Base-by-base conservation (phyloP, 1,140 invertebrate species). In the Drosophila ohnishii region DNA sequence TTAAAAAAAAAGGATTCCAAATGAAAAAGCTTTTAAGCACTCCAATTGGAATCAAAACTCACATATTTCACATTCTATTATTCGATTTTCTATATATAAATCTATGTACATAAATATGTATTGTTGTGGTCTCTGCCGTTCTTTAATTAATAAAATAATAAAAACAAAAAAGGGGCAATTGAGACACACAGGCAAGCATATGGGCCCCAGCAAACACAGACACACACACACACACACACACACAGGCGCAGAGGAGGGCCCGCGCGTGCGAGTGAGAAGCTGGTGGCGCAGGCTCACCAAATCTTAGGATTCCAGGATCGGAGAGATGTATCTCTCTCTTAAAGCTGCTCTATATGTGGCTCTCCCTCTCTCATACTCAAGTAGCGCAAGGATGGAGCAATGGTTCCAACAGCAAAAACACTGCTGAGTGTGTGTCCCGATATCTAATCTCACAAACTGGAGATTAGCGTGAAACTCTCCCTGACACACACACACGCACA, bases 371-470 rank as follows among this genome's bases (percentile, higher is more conserved):
- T 8, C 50, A 2, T 2, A 14, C 5, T 6, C 8, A 39, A 40
- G 60, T 10, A 42, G 11, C 13, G 11, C 19, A 10, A 35, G 55
- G 40, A 48, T 25, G 30, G 14, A 10, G 44, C 1, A 32, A 47
- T 3, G 50, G 50, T 51, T 32, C n/a, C 13, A 53, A 10, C 8
- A 42, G 16, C 62, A 60, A 16, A 35, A 16, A 61, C 13, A 3
- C 22, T 22, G n/a, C 34, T 32, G 30, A 30, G 40, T 50, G 22
- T 30, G 61, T 30, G 61, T 42, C 53, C 53, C 44, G 44, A 78
- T 88, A 88, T 88, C 84, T 88, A 75, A 88, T 88, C 84, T 83
- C 37, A 58, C 37, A 55, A 80, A 75, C 63, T 70, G 57, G 53
- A 88, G 80, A 88, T 88, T 88, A 88, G 60, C 60, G 56, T 74